These are phyloP conservation scores for Mythimna albipuncta DNA, from an alignment of 2,888 invertebrate species.

Conservation along the genomic window DNA sequence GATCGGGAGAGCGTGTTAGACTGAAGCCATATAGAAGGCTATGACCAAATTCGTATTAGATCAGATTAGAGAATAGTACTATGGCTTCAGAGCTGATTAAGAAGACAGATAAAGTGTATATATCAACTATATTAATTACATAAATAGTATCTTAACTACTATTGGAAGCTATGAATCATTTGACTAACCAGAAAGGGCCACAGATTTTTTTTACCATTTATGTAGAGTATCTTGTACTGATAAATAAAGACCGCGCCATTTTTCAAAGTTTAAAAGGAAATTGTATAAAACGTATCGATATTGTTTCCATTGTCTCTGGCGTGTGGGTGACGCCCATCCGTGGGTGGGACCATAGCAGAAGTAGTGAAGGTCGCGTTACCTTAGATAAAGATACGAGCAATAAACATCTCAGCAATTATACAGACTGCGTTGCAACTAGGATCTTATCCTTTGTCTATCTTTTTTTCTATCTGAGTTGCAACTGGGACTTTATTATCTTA, in stretches of 20 bases:
- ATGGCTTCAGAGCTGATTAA: slow-evolving; percentile 18
- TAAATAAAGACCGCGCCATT: slow-evolving; percentile 27
- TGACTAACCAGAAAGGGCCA: not conserved
- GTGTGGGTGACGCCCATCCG: slow-evolving; percentile 80
- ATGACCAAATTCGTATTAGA: not conserved
- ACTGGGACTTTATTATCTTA: not conserved
- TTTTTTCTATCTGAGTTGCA: not conserved
- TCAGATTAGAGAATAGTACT: not conserved
- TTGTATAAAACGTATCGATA: slow-evolving; percentile 62
- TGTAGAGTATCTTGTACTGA: slow-evolving; percentile 10
- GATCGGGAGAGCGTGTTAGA: no score
- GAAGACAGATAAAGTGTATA: slow-evolving; percentile 2
- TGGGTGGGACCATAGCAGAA: slow-evolving; percentile 73
- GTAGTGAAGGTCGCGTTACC: slow-evolving; percentile 73
- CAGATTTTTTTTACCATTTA: slow-evolving; percentile 1
- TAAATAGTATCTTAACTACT: not conserved
- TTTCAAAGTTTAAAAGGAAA: slow-evolving; percentile 55
- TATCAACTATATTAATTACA: not conserved
- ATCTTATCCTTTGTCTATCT: not conserved
- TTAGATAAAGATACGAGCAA: slow-evolving; percentile 52
- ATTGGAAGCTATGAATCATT: not conserved
- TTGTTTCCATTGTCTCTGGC: slow-evolving; percentile 70
- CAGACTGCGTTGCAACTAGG: not conserved
- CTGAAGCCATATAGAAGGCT: not conserved
- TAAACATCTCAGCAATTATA: slow-evolving; percentile 45